Base-by-base conservation (phyloP, 2,888 invertebrate genomes). In the Gastrophysa polygoni region DNA sequence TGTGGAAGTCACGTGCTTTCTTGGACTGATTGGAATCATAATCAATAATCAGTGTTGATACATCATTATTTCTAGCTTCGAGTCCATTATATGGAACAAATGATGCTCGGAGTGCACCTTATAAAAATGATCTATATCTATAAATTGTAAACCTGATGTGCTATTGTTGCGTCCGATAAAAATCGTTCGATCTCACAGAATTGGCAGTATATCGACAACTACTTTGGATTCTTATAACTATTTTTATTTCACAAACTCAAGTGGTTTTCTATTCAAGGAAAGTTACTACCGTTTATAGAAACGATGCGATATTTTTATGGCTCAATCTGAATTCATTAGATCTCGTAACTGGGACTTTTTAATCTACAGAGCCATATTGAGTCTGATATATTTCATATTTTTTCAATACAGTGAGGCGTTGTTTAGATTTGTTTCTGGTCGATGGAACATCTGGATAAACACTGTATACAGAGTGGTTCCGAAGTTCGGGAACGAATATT, bases 251-350 rank as follows among this genome's bases (percentile, higher is more conserved):
- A 50, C 43, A 48, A 50, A 51, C 38, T 55, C 59, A 57, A 51
- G 56, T 46, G 57, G 46, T 57, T 50, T 50, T 56, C 64, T 61
- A 61, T 64, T 58, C 64, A 56, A 61, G 61, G 59, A 64, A 64
- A 51, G 58, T 49, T 47, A 58, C 47, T 61, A 34, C 64, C 61
- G 55, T 64, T 64, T 64, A 64, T 64, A 64, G 61, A 61, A 56
- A 59, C n/a, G 61, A 46, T 58, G 44, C 61, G 50, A 58, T 63
- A 64, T 61, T 59, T 64, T 64, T 64, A 61, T 64, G 28, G 58
- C 51, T 50, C 47, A 43, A 56, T 61, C 61, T 61, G 59, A 58
- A 64, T 61, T 61, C 61, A 64, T 61, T 59, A 61, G 57, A 51
- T 49, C 61, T 55, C 16, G 38, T 32, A 64, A 59, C 48, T 58